Base-by-base conservation (phyloP, 1,140 invertebrate genomes). In the Arctopsyche grandis region DNA sequence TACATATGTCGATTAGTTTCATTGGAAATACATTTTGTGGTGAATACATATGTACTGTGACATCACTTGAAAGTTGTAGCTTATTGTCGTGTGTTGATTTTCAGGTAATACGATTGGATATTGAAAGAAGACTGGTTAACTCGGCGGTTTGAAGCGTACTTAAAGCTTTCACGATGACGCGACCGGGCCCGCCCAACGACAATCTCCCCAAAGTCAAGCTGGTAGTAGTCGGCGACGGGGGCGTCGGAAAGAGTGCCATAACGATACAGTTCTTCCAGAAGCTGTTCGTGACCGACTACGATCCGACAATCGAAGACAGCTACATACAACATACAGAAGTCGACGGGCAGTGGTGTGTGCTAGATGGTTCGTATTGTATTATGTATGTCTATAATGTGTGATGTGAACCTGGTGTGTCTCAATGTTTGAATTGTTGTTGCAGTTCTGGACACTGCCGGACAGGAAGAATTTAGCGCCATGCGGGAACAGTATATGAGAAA, bases 381-480 rank as follows among this genome's bases (percentile, higher is more conserved):
- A 75, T 73, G 7, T 69, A 38, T 29, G 24, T 71, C 9, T 71
- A 22, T 26, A 26, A 71, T 46, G 14, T 71, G 43, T 38, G 29
- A n/a, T n/a, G n/a, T n/a, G n/a, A n/a, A n/a, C n/a, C n/a, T n/a
- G n/a, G n/a, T 71, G 19, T 71, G 24, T 71, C 16, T 1, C 43
- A 71, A 10, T 12, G 44, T 43, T 38, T 44, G 44, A 26, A 5
- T 60, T 9, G 14, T 60, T 60, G 19, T 80, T 80, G 48, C 84
- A 95, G 95, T 98, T 24, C 87, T 98, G 75, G 96, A 98, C 85
- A 98, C 96, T 43, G 96, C 96, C 44, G 96, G 96, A 5, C 96
- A 98, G 88, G 96, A 97, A 84, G 96, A 98, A 89, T 98, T 97
- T 87, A 95, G 94, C 85, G 95, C 96, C 12, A 97, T 97, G 96